Evolutionary conservation across 1,140 invertebrate species (phyloP), one percentile per base, ranked within the genome.

Genomic region (Diorhabda sublineata): DNA sequence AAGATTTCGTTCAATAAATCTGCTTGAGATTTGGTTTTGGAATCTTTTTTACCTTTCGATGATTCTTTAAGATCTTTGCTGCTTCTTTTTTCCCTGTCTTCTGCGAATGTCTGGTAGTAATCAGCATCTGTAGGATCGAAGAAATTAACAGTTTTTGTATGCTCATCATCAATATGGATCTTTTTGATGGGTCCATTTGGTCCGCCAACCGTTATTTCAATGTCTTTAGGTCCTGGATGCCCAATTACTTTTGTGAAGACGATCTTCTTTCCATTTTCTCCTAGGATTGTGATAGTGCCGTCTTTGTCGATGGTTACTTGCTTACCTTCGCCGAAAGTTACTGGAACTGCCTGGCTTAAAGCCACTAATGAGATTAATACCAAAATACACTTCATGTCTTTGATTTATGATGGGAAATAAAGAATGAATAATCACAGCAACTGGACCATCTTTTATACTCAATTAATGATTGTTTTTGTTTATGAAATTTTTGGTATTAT

Each of bases 221-320:
- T 52, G 4, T 52, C 47, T 52, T 4, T 52, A 8, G 47, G 47
- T 52, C 47, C 47, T 3, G 47, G 6, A n/a, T n/a, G 6, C 2
- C 47, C 47, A 52, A 52, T 52, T 6, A n/a, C 47, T 6, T 3
- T 52, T 52, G 47, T 8, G 4, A 52, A 8, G 4, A 52, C 47
- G 47, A 52, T 52, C n/a, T 52, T 52, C 47, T 52, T 52, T 8
- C 47, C 47, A 52, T 52, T 52, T 52, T 52, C 47, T 52, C 47
- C 47, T n/a, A 52, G n/a, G 47, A 52, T 52, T 6, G 47, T 52
- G 47, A 52, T 6, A 4, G 47, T 52, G 4, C 47, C 47, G 4
- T 52, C 47, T 3, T 52, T n/a, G 47, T 52, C n/a, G 47, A 52
- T 52, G 47, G 47, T 52, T 6, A 52, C 47, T 52, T 52, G 47